Percentiles rank a stretch among this genome's conserved stretches.
Evolutionary conservation across 2,113 vertebrate species (phyloP).

Genomic region (Delphinapterus leucas): DNA sequence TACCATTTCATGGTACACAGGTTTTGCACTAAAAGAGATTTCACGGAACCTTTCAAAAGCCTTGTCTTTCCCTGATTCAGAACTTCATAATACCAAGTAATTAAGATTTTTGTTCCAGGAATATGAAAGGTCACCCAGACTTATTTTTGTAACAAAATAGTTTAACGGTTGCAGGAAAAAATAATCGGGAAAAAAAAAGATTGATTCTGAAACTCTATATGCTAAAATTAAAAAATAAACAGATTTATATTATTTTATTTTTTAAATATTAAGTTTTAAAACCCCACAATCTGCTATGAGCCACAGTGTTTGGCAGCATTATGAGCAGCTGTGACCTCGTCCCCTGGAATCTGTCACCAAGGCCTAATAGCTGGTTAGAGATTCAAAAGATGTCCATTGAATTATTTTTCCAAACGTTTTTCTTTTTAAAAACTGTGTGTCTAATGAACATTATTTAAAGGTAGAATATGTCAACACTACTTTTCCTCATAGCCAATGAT

Average conservation of each 20-base stretch:
- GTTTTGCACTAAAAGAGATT: constrained; percentile 12
- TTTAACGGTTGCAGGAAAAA: background rate
- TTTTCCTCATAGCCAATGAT: background rate
- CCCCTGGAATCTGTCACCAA: background rate
- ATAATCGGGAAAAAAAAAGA: background rate
- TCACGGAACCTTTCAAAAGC: constrained; percentile 26
- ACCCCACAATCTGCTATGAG: background rate
- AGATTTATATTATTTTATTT: background rate
- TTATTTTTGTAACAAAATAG: constrained; percentile 34
- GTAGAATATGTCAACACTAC: background rate
- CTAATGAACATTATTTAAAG: background rate
- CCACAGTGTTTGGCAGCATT: background rate
- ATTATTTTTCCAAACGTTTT: background rate
- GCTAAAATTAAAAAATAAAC: constrained; percentile 20
- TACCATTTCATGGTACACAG: background rate
- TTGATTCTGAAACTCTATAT: background rate
- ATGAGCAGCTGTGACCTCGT: background rate
- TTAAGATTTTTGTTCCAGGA: constrained; percentile 37
- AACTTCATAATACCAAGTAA: constrained; percentile 23
- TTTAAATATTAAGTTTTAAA: background rate
- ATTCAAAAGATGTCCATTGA: background rate
- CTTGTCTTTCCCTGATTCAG: background rate
- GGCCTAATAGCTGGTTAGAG: background rate
- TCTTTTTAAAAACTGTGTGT: constrained; percentile 24
- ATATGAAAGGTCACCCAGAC: background rate